Conservation (phyloP, 2,797 vertebrate genomes). For the Numenius phaeopus region DNA sequence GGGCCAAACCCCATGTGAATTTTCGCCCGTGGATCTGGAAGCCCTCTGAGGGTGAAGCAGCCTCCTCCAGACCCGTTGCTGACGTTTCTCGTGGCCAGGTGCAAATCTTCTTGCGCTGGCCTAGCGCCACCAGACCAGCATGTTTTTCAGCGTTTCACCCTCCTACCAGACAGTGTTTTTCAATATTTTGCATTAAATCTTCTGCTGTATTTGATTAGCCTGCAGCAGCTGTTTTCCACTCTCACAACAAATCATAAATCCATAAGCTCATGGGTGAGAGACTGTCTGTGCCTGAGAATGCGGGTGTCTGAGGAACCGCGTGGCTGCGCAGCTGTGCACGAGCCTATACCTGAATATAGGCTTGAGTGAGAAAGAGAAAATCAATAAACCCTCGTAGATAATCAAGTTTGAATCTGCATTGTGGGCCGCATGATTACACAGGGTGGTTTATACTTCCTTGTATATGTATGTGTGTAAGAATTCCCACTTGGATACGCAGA, state of each 20-base stretch:
- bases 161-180: slow-evolving; percentile 64
- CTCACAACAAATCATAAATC: slow-evolving; percentile 69
- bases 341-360: neutral
- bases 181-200: slow-evolving; percentile 65
- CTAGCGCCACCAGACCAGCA: neutral
- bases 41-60: neutral
- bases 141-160: slow-evolving; percentile 41
- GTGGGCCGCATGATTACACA: fast-evolving
- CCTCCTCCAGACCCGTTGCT: slow-evolving; percentile 1
- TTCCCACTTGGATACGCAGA: neutral
- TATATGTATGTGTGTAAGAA: fast-evolving
- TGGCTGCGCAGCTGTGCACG: neutral
- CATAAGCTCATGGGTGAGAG: slow-evolving; percentile 44
- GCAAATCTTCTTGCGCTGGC: slow-evolving; percentile 44
- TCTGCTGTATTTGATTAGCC: slow-evolving; percentile 69
- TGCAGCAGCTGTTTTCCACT: slow-evolving; percentile 72
- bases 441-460: fast-evolving
- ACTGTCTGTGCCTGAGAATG: slow-evolving; percentile 36
- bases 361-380: neutral
- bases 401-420: fast-evolving
- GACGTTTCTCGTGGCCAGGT: slow-evolving; percentile 51
- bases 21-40: neutral
- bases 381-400: fast-evolving
- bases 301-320: neutral
- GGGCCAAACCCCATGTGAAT: neutral